These are phyloP conservation scores for Atractosteus spatula DNA, from an alignment of 2,113 vertebrate genomes.

Conservation along the genomic window DNA sequence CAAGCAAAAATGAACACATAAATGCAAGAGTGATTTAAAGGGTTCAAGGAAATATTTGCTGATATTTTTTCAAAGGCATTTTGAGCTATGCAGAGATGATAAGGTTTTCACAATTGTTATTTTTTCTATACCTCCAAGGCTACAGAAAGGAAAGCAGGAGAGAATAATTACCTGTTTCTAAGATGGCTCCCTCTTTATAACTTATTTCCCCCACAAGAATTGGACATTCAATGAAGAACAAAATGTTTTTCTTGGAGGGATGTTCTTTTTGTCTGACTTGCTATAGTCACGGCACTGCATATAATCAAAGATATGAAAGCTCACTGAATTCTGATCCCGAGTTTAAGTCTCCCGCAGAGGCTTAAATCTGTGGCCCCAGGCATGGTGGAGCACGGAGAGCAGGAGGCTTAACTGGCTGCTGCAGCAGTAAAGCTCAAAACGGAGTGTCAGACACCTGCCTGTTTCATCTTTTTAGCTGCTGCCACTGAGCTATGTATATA, in stretches of 20 bases:
- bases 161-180: constrained; percentile 20
- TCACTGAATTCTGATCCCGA: constrained; percentile 28
- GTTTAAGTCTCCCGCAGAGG: constrained; percentile 33
- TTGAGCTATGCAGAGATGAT: not conserved
- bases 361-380: constrained; percentile 37
- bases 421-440: not conserved
- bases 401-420: constrained; percentile 7
- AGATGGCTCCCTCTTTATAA: constrained; percentile 27
- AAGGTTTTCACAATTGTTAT: not conserved
- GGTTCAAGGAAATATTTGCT: not conserved
- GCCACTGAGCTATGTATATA: not conserved
- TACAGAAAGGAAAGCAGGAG: constrained; percentile 23
- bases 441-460: not conserved
- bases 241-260: constrained; percentile 22
- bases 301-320: constrained; percentile 22
- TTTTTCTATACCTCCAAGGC: constrained; percentile 4
- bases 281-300: constrained; percentile 17
- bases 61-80: too few species aligned
- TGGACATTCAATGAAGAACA: constrained; percentile 20
- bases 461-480: constrained; percentile 6
- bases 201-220: constrained; percentile 23
- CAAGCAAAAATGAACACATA: not conserved
- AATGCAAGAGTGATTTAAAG: not conserved
- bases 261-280: constrained; percentile 20
- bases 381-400: constrained; percentile 1